Conservation (phyloP, 2,888 invertebrate species). For the Rhagophthalmus giganteus region DNA sequence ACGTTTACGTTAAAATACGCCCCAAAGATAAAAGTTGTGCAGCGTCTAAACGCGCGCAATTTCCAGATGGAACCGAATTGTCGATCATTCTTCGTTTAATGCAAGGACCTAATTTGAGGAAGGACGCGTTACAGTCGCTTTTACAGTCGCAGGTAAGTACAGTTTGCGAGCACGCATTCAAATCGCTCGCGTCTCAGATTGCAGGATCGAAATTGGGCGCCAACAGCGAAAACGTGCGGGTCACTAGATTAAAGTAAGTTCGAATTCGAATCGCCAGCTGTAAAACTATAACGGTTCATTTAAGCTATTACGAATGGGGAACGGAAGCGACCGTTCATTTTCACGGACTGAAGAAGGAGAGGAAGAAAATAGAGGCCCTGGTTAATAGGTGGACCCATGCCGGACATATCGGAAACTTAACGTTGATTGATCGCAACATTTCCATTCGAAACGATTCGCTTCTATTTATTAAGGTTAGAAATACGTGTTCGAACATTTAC, state of each 20-base stretch:
- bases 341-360: slow-evolving; percentile 59
- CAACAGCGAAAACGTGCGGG: slow-evolving; percentile 6
- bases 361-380: slow-evolving; percentile 59
- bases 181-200: no score
- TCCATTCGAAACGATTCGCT: slow-evolving; percentile 74
- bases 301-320: slow-evolving; percentile 51
- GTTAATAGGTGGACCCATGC: slow-evolving; percentile 64
- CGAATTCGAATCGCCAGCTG: not conserved
- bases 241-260: slow-evolving; percentile 12
- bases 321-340: slow-evolving; percentile 60
- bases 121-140: slow-evolving; percentile 11
- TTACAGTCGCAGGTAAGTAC: slow-evolving; percentile 17
- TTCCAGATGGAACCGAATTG: slow-evolving; percentile 19
- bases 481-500: not conserved
- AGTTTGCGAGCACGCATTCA: no score
- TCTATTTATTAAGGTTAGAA: slow-evolving; percentile 67
- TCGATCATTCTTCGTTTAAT: slow-evolving; percentile 18
- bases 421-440: slow-evolving; percentile 67
- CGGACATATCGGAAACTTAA: slow-evolving; percentile 63
- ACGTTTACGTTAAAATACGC: no score
- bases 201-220: slow-evolving; percentile 4
- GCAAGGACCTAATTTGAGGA: slow-evolving; percentile 23
- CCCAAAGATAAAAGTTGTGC: no score
- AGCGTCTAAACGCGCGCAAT: no score
- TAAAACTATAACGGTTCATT: not conserved